Evolutionary conservation across 2,888 invertebrate species (phyloP).

Genomic region (Homarus gammarus): DNA sequence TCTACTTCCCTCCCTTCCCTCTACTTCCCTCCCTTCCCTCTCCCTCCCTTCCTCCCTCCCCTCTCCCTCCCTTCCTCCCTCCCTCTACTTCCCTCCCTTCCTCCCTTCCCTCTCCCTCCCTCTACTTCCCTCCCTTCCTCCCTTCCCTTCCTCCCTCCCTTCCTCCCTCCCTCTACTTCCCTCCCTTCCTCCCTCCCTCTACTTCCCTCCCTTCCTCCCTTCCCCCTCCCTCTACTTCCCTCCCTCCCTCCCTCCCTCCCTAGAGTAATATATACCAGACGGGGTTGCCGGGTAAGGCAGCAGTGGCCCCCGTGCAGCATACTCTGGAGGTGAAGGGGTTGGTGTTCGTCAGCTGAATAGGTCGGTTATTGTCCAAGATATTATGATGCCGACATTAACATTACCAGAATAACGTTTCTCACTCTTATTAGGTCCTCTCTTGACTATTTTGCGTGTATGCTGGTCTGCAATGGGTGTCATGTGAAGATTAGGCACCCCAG

Average conservation of each 20-base stretch:
- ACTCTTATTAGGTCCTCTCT: no score
- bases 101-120: conserved; percentile 1
- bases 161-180: background rate
- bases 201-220: background rate
- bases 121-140: background rate
- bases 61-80: background rate
- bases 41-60: conserved; percentile 2
- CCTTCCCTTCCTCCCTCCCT: background rate
- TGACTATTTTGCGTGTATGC: no score
- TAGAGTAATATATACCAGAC: background rate
- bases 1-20: no score
- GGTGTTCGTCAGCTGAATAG: no score
- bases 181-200: conserved; percentile 5
- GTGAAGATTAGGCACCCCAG: no score
- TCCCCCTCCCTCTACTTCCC: background rate
- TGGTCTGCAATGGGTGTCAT: no score
- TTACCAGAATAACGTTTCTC: no score
- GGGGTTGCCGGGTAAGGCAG: no score
- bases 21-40: conserved; percentile 7
- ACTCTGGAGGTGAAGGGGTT: no score
- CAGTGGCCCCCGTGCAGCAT: no score
- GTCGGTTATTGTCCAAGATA: no score
- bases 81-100: background rate
- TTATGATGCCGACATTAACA: no score
- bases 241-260: background rate